Conservation (phyloP, 2,797 vertebrate genomes). For the Chelon labrosus region DNA sequence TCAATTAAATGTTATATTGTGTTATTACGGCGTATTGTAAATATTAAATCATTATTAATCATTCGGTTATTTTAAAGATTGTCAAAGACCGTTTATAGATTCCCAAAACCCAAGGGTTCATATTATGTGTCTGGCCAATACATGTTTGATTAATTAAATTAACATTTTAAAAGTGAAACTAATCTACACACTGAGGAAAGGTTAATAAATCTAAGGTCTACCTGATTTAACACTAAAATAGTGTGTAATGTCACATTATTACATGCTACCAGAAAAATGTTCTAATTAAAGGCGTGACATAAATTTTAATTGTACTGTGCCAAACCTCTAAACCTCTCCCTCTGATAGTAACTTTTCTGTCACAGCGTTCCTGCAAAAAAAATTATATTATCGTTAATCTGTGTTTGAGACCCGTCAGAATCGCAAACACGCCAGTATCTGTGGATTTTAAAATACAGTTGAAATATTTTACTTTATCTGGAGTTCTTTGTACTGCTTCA, state of each 20-base stretch:
- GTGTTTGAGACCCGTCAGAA: constrained; percentile 1
- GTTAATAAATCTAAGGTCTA: background rate
- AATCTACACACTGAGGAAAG: background rate
- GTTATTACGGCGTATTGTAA: no score
- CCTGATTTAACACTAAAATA: background rate
- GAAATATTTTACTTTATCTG: constrained; percentile 4
- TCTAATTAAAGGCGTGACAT: background rate
- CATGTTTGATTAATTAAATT: no score
- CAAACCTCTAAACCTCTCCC: background rate
- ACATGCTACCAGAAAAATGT: background rate
- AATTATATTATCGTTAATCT: background rate
- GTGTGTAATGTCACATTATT: background rate
- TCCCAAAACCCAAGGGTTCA: no score
- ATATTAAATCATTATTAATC: no score
- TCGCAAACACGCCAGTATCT: background rate
- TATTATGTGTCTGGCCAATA: no score
- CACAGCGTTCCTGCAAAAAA: no score
- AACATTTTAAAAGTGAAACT: background rate
- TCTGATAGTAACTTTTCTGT: background rate
- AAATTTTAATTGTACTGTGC: background rate
- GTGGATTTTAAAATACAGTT: constrained; percentile 4
- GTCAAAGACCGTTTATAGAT: no score
- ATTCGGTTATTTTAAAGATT: no score
- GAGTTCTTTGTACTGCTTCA: background rate
- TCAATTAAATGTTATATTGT: no score